Evolutionary conservation across 2,113 vertebrate genomes (phyloP).

Genomic region (Polypterus bichir): DNA sequence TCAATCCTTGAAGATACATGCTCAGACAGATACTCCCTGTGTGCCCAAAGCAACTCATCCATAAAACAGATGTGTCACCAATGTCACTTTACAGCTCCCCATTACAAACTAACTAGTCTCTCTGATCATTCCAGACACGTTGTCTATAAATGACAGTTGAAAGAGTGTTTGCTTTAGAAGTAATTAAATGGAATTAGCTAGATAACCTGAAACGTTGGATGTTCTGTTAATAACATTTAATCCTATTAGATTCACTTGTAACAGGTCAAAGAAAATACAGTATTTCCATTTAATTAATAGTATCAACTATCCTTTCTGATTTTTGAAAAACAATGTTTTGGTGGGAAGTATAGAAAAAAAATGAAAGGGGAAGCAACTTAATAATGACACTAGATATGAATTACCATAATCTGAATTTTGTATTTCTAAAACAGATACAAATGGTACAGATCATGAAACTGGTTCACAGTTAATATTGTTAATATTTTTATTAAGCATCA

Average conservation of each 20-base stretch:
- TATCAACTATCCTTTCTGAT: neutral
- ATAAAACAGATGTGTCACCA: conserved; percentile 7
- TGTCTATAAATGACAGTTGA: conserved; percentile 14
- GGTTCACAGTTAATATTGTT: no score
- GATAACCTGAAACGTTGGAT: conserved; percentile 8
- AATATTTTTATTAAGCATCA: no score
- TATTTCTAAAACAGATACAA: no score
- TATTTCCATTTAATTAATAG: conserved; percentile 3
- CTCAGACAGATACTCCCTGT: conserved; percentile 12
- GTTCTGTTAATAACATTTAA: conserved; percentile 15
- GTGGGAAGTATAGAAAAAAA: neutral
- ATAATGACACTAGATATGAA: no score
- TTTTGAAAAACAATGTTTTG: conserved; percentile 2
- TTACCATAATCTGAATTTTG: no score
- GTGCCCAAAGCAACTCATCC: conserved; percentile 6
- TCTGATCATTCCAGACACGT: conserved; percentile 5
- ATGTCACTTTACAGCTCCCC: conserved; percentile 1
- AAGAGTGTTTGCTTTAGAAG: conserved; percentile 9
- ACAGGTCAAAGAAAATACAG: conserved; percentile 5
- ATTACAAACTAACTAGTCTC: neutral
- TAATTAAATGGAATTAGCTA: conserved; percentile 21
- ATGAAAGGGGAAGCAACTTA: neutral
- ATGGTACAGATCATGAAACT: no score
- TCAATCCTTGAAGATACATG: conserved; percentile 11
- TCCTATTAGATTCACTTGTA: conserved; percentile 21